Evolutionary conservation across 2,888 invertebrate genomes (phyloP), one percentile per base, ranked within the genome.

Genomic region (Noctua fimbriata): DNA sequence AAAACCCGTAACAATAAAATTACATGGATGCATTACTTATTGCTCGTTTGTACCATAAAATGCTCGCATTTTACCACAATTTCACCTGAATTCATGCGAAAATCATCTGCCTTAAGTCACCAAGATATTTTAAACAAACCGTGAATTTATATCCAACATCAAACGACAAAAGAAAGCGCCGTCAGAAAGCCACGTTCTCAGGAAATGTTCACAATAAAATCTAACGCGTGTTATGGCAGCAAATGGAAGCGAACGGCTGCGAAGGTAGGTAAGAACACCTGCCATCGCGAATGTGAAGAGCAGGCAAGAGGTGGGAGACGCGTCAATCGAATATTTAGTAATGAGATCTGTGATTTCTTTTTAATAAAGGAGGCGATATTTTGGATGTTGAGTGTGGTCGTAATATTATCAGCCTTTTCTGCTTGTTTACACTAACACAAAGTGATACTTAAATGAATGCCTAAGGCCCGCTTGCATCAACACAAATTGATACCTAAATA

Each of bases 131-230:
- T 69, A 55, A 71, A 69, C 24, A 67, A 79, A 55, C 47, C 55
- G 36, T 47, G 6, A 65, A 72, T 72, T 69, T 81, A 66, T 85
- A 18, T n/a, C 18, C 36, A 49, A 41, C 69, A 63, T 75, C n/a
- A 73, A 79, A 83, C 10, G 65, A 63, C 74, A 69, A 32, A 72
- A 63, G 78, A 66, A 74, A 87, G 60, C 36, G n/a, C 44, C 66
- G 36, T n/a, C 10, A 18, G 49, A 49, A 67, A 77, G 28, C 74
- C 87, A 85, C 85, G 87, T 85, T 58, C 87, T n/a, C 7, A 32
- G 76, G 41, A 77, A 85, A 85, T 85, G 85, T 87, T 84, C 80
- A 77, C 87, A 87, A 87, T 85, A 85, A 85, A 85, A 85, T 87
- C n/a, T 84, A 77, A 85, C 69, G 85, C 70, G 79, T 77, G 85